These are phyloP conservation scores for Zaprionus lachaisei DNA, from an alignment of 1,140 invertebrate genomes.

Conservation along the genomic window DNA sequence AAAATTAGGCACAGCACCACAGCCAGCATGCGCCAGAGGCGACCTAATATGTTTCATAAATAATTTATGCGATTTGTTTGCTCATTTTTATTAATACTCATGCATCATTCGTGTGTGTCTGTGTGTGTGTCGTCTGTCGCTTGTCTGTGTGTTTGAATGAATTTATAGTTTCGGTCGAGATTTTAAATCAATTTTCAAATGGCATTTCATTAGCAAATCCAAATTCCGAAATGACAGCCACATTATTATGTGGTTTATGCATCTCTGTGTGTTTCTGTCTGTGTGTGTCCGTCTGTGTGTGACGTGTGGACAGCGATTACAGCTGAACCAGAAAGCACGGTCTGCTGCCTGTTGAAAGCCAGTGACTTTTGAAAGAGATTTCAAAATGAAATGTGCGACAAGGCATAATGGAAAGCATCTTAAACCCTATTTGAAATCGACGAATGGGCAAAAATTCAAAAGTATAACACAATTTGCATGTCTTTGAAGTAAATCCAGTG, in stretches of 20 bases:
- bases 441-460: neutral
- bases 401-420: neutral
- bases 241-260: slow-evolving; percentile 32
- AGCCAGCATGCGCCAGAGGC: slow-evolving; percentile 18
- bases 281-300: neutral
- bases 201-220: slow-evolving; percentile 51
- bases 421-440: neutral
- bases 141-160: neutral
- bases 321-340: slow-evolving; percentile 14
- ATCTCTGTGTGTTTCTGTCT: neutral
- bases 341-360: slow-evolving; percentile 2
- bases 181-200: slow-evolving; percentile 49
- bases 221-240: slow-evolving; percentile 31
- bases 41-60: slow-evolving; percentile 43
- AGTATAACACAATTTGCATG: neutral
- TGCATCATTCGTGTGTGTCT: slow-evolving; percentile 19
- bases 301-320: slow-evolving; percentile 17
- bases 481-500: neutral
- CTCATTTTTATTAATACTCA: slow-evolving; percentile 46
- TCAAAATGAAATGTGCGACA: slow-evolving; percentile 15
- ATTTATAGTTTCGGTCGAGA: slow-evolving; percentile 51
- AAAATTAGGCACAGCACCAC: slow-evolving; percentile 32
- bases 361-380: slow-evolving; percentile 9
- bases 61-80: slow-evolving; percentile 56
- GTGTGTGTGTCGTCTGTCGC: neutral